These are phyloP conservation scores for Eristalis tenax DNA, from an alignment of 2,888 invertebrate genomes.

Conservation along the genomic window DNA sequence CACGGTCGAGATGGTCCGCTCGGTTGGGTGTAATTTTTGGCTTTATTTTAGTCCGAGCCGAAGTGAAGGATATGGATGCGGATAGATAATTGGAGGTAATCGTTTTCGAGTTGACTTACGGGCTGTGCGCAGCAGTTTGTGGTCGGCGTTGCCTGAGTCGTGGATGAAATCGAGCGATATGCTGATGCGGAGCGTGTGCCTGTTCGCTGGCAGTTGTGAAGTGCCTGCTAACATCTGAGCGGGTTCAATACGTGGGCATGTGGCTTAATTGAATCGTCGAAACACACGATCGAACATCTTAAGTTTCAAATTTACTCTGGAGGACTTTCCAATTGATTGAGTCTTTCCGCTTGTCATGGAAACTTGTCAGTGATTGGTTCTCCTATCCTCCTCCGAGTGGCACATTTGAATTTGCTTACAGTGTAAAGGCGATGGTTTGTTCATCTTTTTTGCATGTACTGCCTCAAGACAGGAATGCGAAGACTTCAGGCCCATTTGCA, in stretches of 20 bases:
- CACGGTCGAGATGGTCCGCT: conserved; percentile 20
- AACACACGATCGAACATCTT: not conserved
- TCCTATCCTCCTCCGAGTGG: too few species aligned
- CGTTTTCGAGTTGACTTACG: not conserved
- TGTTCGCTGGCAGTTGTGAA: not conserved
- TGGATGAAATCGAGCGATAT: not conserved
- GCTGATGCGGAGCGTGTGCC: not conserved
- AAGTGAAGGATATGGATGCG: conserved; percentile 17
- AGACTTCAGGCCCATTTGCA: too few species aligned
- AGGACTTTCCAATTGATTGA: too few species aligned
- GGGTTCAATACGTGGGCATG: not conserved
- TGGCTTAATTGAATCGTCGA: not conserved
- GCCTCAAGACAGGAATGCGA: too few species aligned
- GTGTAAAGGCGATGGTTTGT: too few species aligned
- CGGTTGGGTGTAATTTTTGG: conserved; percentile 36
- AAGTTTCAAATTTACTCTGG: too few species aligned
- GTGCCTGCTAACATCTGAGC: not conserved
- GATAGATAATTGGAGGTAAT: conserved; percentile 21
- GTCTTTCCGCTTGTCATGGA: too few species aligned
- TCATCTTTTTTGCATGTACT: too few species aligned
- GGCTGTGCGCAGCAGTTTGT: not conserved
- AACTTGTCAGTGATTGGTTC: too few species aligned
- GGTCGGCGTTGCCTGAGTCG: not conserved
- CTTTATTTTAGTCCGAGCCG: conserved; percentile 52
- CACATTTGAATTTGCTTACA: too few species aligned